Evolutionary conservation across 2,113 vertebrate species (phyloP).

Genomic region (Pavo muticus): DNA sequence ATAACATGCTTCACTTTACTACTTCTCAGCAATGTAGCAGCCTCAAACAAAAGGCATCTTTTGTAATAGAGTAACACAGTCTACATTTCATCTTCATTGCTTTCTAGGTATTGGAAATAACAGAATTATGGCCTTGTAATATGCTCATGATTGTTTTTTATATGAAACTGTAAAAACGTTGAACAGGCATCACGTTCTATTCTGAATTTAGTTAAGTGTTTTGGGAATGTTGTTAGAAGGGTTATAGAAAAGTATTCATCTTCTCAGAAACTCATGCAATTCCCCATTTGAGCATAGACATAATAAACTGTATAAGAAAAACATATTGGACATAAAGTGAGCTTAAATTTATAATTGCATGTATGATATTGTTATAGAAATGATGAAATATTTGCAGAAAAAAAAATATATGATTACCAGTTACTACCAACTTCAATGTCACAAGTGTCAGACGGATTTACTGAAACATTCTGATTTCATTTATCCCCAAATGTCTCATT

Average conservation of each 20-base stretch:
- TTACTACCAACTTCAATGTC: not conserved
- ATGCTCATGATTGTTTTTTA: not conserved
- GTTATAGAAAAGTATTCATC: not conserved
- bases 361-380: not conserved
- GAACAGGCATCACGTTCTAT: not conserved
- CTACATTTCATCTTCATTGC: not conserved
- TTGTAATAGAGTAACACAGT: not conserved
- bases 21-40: not conserved
- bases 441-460: not conserved
- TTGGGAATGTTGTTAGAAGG: not conserved
- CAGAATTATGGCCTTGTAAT: not conserved
- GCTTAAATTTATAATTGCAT: not conserved
- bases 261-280: not conserved
- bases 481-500: not conserved
- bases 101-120: not conserved
- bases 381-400: not conserved
- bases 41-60: not conserved
- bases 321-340: not conserved
- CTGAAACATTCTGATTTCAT: not conserved
- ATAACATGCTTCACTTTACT: not conserved
- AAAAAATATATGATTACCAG: not conserved
- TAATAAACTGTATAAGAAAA: not conserved
- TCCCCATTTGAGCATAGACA: accelerated
- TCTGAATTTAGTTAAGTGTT: not conserved
- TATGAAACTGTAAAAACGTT: not conserved